Conservation (phyloP, 2,888 invertebrate genomes). For the Branchipolynoe longqiensis region DNA sequence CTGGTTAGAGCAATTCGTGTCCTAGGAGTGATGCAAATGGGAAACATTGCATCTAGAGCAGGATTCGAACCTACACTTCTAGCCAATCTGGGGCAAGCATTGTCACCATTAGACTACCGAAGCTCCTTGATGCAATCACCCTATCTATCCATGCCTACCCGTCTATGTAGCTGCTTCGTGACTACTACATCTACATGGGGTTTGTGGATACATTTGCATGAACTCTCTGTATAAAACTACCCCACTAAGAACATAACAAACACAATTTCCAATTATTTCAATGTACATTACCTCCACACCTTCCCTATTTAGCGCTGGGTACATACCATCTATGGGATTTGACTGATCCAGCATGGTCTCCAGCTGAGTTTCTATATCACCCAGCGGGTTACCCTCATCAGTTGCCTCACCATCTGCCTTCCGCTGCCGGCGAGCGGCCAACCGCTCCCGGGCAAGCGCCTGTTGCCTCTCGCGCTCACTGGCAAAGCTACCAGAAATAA, state of each 20-base stretch:
- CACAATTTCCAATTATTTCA: background rate
- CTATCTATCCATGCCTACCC: no score
- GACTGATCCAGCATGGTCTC: constrained; percentile 15
- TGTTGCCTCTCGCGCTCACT: constrained; percentile 73
- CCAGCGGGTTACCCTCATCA: constrained; percentile 47
- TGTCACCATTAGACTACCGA: no score
- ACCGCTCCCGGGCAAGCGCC: constrained; percentile 72
- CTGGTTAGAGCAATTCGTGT: no score
- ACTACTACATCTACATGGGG: no score
- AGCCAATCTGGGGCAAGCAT: no score
- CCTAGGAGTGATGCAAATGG: no score
- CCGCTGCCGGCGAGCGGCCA: constrained; percentile 69
- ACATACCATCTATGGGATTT: background rate
- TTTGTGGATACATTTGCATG: no score
- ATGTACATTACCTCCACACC: background rate
- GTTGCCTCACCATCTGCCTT: constrained; percentile 6
- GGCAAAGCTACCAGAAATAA: constrained; percentile 70
- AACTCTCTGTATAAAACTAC: no score
- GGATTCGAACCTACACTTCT: no score
- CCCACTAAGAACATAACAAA: background rate
- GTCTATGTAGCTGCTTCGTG: no score
- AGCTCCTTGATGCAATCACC: no score
- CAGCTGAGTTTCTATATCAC: constrained; percentile 15
- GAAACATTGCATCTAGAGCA: no score
- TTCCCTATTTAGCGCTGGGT: background rate